Conservation (phyloP, 2,113 vertebrate genomes). For the Cephalopholis sonnerati region DNA sequence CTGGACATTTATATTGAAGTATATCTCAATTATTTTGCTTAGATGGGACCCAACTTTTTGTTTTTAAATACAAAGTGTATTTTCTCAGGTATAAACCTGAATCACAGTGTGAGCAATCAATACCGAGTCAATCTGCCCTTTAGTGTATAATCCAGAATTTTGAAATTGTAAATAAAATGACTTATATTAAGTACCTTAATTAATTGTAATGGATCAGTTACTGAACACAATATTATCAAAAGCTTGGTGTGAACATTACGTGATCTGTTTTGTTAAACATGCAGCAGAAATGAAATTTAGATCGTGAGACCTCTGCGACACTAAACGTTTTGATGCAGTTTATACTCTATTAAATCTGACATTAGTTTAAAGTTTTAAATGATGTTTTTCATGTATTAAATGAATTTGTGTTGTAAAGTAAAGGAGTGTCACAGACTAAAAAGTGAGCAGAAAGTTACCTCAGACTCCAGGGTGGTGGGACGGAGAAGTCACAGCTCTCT, state of each 20-base stretch:
- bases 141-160: not conserved
- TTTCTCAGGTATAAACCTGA: not conserved
- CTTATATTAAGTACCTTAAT: too few relatives aligned
- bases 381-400: not conserved
- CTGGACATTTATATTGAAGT: not conserved
- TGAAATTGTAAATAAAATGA: not conserved
- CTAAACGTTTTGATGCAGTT: not conserved
- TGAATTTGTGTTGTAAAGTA: not conserved
- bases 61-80: not conserved
- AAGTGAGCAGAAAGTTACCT: conserved; percentile 67
- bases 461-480: conserved; percentile 63
- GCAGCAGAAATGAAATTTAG: not conserved
- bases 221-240: not conserved
- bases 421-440: not conserved
- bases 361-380: not conserved
- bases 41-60: not conserved
- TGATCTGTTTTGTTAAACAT: not conserved
- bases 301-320: not conserved
- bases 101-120: not conserved
- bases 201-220: not conserved
- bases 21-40: not conserved
- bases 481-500: conserved; percentile 56
- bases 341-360: not conserved
- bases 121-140: not conserved
- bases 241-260: not conserved